These are phyloP conservation scores for Araneus ventricosus DNA, from an alignment of 1,140 invertebrate genomes.

Conservation along the genomic window DNA sequence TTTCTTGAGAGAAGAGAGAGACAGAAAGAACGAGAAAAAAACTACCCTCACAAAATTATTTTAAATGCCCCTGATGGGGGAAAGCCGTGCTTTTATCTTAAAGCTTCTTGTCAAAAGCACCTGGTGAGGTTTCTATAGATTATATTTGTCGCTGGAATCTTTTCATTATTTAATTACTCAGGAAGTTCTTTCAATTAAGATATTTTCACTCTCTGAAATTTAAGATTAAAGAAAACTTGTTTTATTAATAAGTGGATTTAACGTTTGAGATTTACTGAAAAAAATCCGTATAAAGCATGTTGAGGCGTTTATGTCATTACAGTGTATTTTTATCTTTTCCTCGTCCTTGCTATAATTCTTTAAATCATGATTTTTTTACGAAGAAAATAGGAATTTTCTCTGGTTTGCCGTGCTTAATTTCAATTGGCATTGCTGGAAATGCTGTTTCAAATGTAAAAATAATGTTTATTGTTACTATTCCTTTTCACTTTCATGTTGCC, in stretches of 20 bases:
- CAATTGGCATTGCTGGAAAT: too few relatives aligned
- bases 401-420: too few relatives aligned
- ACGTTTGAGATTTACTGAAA: too few relatives aligned
- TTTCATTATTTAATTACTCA: constrained; percentile 65
- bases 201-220: background rate
- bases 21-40: background rate
- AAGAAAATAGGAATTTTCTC: too few relatives aligned
- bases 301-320: too few relatives aligned
- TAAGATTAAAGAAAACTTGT: background rate
- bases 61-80: constrained; percentile 50
- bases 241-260: background rate
- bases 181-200: constrained; percentile 50
- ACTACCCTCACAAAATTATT: constrained; percentile 25
- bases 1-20: background rate
- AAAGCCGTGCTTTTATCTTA: background rate
- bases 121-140: background rate
- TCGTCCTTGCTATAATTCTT: too few relatives aligned
- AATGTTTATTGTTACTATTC: too few relatives aligned
- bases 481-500: too few relatives aligned
- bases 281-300: too few relatives aligned
- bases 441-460: too few relatives aligned
- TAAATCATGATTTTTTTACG: too few relatives aligned
- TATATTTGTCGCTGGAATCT: background rate
- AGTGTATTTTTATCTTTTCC: too few relatives aligned
- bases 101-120: constrained; percentile 24